Percentiles rank a stretch among this genome's conserved stretches.
These are phyloP conservation scores for Misgurnus mizolepis DNA, from an alignment of 2,113 vertebrate genomes.

Conservation along the genomic window DNA sequence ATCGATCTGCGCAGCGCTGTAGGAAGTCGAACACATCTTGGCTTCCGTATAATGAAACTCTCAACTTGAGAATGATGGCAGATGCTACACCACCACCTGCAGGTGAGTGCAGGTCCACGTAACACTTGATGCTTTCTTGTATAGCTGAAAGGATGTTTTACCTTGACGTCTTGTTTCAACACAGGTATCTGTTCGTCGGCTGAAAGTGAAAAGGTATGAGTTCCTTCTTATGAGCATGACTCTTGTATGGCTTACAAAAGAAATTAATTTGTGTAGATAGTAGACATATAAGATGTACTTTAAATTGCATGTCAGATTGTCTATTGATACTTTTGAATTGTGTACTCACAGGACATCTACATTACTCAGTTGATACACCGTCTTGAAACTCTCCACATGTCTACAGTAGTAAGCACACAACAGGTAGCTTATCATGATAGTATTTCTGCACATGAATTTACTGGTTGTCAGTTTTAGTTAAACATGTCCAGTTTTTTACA, in stretches of 20 bases:
- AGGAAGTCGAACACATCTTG: not conserved
- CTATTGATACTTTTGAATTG: not conserved
- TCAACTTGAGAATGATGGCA: not conserved
- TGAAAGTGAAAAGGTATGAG: conserved; percentile 24
- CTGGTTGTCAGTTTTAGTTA: no score
- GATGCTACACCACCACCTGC: not conserved
- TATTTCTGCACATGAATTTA: not conserved
- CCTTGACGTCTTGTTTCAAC: conserved; percentile 12
- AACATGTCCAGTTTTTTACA: no score
- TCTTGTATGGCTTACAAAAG: not conserved
- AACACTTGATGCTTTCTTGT: not conserved
- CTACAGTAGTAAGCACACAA: conserved; percentile 9
- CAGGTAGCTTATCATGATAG: conserved; percentile 27
- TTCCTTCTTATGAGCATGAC: no score
- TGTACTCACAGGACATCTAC: conserved; percentile 43
- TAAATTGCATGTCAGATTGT: not conserved
- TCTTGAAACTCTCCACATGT: conserved; percentile 48
- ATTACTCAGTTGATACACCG: conserved; percentile 45
- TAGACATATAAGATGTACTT: not conserved
- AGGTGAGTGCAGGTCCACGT: conserved; percentile 28
- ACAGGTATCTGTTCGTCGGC: conserved; percentile 4
- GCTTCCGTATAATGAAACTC: no score
- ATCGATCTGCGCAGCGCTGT: no score
- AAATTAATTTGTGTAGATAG: not conserved
- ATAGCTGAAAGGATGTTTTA: not conserved